Percentiles rank a stretch among this genome's conserved stretches.
phyloP scores from a whole-genome alignment of 2,113 vertebrate genomes.

The Setophaga coronata region DNA sequence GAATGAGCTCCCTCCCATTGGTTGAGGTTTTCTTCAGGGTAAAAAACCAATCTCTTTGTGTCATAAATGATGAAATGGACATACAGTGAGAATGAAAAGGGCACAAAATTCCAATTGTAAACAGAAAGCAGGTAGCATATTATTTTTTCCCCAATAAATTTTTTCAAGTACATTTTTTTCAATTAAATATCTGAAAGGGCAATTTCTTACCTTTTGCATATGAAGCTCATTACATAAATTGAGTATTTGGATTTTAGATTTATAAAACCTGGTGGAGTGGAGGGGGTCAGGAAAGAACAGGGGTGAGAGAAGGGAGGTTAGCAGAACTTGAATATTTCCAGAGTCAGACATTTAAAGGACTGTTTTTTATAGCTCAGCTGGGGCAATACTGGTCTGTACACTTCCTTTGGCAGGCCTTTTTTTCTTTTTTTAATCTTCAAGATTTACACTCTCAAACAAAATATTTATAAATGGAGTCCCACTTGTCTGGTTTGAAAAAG shows the following conservation, averaged over 20 bases:
- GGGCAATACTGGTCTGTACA: conserved; percentile 41
- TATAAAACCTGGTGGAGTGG: conserved; percentile 39
- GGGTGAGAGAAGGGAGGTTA: neutral
- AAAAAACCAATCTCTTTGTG: conserved; percentile 25
- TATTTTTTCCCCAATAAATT: conserved; percentile 44
- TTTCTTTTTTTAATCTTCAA: neutral
- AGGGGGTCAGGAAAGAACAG: conserved; percentile 4
- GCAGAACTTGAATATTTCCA: neutral
- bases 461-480: conserved; percentile 58
- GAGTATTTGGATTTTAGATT: conserved; percentile 28
- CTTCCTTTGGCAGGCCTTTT: conserved; percentile 2
- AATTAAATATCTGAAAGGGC: neutral
- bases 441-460: conserved; percentile 66
- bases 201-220: neutral
- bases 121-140: conserved; percentile 30
- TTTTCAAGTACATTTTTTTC: conserved; percentile 52
- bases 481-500: conserved; percentile 42
- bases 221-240: neutral
- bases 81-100: conserved; percentile 35
- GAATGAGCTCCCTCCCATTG: conserved; percentile 20
- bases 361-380: conserved; percentile 37
- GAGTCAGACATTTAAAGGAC: conserved; percentile 29
- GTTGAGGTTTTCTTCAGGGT: neutral
- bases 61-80: conserved; percentile 62
- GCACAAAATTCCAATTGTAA: conserved; percentile 27